A percentile compares a stretch with the other conserved stretches of the same genome.
phyloP scores from a whole-genome alignment of 2,113 vertebrate species.

The Elephantulus edwardii region DNA sequence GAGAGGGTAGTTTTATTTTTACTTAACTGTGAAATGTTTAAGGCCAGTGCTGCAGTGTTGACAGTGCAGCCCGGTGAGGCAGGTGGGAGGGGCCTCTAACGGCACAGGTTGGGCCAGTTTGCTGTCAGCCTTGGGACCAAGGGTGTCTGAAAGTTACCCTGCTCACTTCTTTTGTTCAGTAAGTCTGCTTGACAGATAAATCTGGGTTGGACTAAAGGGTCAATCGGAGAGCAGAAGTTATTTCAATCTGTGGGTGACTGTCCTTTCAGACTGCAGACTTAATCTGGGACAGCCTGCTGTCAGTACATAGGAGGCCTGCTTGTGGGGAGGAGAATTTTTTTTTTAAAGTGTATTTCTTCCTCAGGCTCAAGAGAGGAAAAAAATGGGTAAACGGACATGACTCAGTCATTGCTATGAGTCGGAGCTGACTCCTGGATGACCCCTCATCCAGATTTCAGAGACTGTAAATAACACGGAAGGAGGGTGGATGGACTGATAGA shows the following conservation, averaged over 20 bases:
- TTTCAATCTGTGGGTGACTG: too few species aligned
- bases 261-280: background rate
- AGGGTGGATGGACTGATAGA: background rate
- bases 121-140: background rate
- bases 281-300: background rate
- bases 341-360: too few species aligned
- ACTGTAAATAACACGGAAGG: too few species aligned
- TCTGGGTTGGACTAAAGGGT: background rate
- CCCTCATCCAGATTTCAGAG: too few species aligned
- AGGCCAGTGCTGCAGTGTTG: background rate
- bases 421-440: too few species aligned
- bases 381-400: background rate
- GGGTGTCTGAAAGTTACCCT: background rate
- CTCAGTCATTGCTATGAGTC: too few species aligned
- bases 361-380: background rate
- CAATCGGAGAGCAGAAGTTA: background rate
- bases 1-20: background rate
- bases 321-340: background rate
- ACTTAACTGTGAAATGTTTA: background rate
- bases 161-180: background rate
- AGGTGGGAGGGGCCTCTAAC: background rate
- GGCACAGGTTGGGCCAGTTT: background rate
- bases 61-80: too few species aligned
- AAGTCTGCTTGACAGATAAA: background rate
- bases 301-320: background rate